Base-by-base conservation (phyloP, 2,888 invertebrate species). In the Ennomos fuscantarius region DNA sequence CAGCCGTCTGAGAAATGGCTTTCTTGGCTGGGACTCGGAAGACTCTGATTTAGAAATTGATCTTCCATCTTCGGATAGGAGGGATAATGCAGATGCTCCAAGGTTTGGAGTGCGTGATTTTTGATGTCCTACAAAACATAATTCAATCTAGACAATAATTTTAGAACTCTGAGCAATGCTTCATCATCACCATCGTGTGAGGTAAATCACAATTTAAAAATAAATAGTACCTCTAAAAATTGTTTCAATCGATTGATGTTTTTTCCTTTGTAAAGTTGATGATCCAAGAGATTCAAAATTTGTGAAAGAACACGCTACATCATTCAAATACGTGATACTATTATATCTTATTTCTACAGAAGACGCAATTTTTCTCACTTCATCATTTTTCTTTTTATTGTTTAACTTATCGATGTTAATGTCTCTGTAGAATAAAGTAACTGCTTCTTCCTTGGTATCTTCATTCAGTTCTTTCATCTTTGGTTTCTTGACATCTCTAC, bases 21-120 rank as follows among this genome's bases (percentile, higher is more conserved):
- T 87, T 64, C 77, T 85, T 5, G 70, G 67, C 45, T 84, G 66
- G 34, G 40, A 15, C 8, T 74, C 67, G 6, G 66, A 44, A 40
- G 63, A 60, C 50, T 70, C 66, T 1, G 72, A 58, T 15, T 68
- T 55, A 10, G 50, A 60, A 40, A 74, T 13, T 24, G 43, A 37
- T 34, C 32, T 49, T 3, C n/a, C 24, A 33, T 32, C 73, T 46
- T 79, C 75, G 0, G 85, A 79, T 54, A 70, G 73, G 8, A 86
- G 64, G 1, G 87, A 87, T 55, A 73, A 78, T 1, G 63, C 74
- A 1, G 90, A 89, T 5, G 87, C 84, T 8, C 89, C 90, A 13
- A 89, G 72, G 60, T 90, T 89, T 1, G 89, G 89, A 1, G 88
- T 87, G 8, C 62, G 69, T 15, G 79, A 65, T 72, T 78, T 87